phyloP scores from a whole-genome alignment of 2,888 invertebrate species.

The Cryptophagus acutangulus region DNA sequence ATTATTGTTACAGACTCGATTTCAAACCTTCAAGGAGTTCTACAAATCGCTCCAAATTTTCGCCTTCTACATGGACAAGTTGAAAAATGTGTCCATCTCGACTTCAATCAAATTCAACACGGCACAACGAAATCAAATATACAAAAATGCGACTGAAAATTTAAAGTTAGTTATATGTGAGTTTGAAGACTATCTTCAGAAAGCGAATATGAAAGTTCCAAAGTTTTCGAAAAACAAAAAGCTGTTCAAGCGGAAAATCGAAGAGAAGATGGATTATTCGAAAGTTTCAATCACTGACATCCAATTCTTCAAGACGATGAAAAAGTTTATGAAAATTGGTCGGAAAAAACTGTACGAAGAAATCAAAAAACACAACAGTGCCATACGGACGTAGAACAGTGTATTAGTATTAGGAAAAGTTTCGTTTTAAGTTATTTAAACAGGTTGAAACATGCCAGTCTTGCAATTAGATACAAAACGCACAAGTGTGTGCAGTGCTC shows the following conservation, averaged over 20 bases:
- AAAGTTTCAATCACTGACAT: conserved; percentile 57
- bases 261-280: conserved; percentile 48
- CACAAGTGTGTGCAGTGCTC: too few relatives aligned
- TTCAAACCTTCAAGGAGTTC: conserved; percentile 57
- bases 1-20: conserved; percentile 26
- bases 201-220: conserved; percentile 48
- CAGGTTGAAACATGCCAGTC: too few relatives aligned
- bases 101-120: conserved; percentile 33
- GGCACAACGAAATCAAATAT: conserved; percentile 45
- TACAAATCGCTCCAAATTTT: conserved; percentile 53
- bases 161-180: conserved; percentile 53
- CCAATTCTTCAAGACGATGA: conserved; percentile 57
- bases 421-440: too few relatives aligned
- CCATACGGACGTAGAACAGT: too few relatives aligned
- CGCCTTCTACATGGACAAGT: conserved; percentile 50
- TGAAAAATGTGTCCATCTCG: conserved; percentile 43
- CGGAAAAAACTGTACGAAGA: background rate
- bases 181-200: conserved; percentile 54
- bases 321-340: conserved; percentile 48
- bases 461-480: too few relatives aligned
- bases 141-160: conserved; percentile 47
- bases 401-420: too few relatives aligned
- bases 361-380: conserved; percentile 42
- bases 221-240: conserved; percentile 46
- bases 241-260: conserved; percentile 34